phyloP scores from a whole-genome alignment of 1,140 invertebrate species.

The Heliconius nattereri region DNA sequence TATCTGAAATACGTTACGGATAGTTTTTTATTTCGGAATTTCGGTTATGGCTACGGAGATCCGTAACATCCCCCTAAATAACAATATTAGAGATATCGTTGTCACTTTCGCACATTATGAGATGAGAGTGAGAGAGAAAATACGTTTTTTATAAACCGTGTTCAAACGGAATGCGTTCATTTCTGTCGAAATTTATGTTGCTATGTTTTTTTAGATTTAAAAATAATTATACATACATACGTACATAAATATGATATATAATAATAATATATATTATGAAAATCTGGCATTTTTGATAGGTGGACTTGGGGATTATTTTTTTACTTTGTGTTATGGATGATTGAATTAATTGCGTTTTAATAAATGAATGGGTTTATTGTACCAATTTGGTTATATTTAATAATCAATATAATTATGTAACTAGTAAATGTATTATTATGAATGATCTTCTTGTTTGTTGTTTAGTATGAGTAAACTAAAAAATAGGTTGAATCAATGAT shows the following conservation, averaged over 20 bases:
- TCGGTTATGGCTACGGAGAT: no score
- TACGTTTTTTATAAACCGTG: background rate
- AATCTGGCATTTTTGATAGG: background rate
- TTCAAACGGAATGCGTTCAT: slow-evolving; percentile 2
- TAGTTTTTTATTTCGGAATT: no score
- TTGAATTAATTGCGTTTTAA: background rate
- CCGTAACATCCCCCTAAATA: no score
- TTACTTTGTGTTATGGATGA: background rate
- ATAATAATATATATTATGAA: background rate
- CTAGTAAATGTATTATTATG: background rate
- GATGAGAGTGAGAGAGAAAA: background rate
- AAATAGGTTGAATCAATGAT: background rate
- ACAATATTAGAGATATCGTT: background rate
- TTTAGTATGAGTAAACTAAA: no score
- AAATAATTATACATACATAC: slow-evolving; percentile 10
- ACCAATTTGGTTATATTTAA: background rate
- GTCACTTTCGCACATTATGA: background rate
- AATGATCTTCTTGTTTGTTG: no score
- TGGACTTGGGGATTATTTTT: background rate
- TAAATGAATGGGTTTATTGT: background rate
- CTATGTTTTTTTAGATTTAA: slow-evolving; percentile 20
- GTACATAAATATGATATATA: background rate
- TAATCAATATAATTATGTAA: background rate
- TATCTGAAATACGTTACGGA: no score
- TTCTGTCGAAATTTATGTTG: slow-evolving; percentile 14